phyloP scores from a whole-genome alignment of 2,113 vertebrate species.

The Muntiacus muntjak region DNA sequence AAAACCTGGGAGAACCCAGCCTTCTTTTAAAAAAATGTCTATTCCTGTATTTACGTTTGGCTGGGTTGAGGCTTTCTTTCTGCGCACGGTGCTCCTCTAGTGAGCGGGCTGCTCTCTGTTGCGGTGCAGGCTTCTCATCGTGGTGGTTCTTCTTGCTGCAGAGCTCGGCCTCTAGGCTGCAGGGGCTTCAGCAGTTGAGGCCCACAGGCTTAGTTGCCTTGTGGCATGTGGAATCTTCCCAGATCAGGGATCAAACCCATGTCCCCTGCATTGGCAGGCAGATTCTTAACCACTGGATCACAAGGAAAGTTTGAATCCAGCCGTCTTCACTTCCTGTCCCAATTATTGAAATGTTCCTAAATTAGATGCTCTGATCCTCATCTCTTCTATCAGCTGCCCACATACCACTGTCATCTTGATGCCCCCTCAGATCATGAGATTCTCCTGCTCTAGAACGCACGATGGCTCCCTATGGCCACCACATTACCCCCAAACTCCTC shows the following conservation, averaged over 20 bases:
- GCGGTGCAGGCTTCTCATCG: rapidly evolving
- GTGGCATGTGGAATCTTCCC: neutral
- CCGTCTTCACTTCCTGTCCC: neutral
- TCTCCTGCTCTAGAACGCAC: neutral
- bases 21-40: neutral
- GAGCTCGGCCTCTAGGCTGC: neutral
- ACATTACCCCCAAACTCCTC: neutral
- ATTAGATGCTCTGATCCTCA: neutral
- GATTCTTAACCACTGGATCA: neutral
- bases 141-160: neutral
- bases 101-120: neutral
- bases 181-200: neutral
- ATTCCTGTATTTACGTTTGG: rapidly evolving
- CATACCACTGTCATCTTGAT: neutral
- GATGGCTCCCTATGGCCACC: neutral
- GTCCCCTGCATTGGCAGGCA: neutral
- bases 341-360: neutral
- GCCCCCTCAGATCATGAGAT: neutral
- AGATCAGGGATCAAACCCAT: neutral
- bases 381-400: neutral
- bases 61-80: neutral
- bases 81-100: rapidly evolving
- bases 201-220: neutral
- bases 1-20: neutral
- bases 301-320: neutral